Evolutionary conservation across 92 coral and sea anemone genomes (phyloP).

Genomic region (Blastomussa wellsi): DNA sequence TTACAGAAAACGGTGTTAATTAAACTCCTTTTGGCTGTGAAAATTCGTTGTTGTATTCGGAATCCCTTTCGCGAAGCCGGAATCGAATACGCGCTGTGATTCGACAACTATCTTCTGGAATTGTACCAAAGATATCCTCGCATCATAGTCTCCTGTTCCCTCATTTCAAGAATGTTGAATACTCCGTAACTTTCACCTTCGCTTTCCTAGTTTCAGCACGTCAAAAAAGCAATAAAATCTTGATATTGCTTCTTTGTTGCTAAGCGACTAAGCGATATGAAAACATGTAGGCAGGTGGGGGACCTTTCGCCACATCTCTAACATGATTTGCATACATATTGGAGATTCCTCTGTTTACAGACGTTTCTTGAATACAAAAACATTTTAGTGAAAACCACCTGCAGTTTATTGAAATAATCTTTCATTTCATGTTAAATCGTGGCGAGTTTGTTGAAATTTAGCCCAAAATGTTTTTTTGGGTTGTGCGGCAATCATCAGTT

Average conservation of each 20-base stretch:
- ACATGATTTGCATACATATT: conserved; percentile 21
- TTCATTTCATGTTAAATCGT: neutral
- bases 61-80: neutral
- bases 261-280: conserved; percentile 16
- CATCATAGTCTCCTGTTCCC: neutral
- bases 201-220: neutral
- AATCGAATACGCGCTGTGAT: neutral
- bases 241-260: neutral
- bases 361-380: neutral
- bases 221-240: neutral
- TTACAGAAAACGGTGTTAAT: conserved; percentile 14
- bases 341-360: conserved; percentile 12
- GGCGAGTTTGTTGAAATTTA: neutral
- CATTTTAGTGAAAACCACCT: neutral
- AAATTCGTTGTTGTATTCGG: neutral
- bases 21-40: neutral
- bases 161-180: neutral
- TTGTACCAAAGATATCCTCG: neutral
- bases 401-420: neutral
- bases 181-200: neutral
- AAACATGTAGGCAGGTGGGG: conserved; percentile 22
- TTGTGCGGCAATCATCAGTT: neutral
- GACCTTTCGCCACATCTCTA: neutral
- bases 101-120: neutral
- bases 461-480: neutral